A percentile compares a stretch with the other conserved stretches of the same genome.
These are phyloP conservation scores for Agonopterix alstromeriana DNA, from an alignment of 2,888 invertebrate genomes.

Conservation along the genomic window DNA sequence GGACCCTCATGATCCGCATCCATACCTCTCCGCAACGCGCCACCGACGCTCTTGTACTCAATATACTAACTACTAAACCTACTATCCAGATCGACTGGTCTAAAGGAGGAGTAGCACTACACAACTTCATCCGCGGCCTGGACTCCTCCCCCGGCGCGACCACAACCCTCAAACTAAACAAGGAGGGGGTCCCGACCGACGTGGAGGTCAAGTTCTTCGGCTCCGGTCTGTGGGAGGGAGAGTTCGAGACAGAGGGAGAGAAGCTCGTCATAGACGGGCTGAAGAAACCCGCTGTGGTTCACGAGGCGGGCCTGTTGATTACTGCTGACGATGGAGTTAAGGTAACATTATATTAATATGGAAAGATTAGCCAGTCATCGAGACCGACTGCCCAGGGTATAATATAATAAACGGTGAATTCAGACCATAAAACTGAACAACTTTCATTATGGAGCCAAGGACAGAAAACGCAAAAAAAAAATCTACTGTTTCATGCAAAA, in stretches of 20 bases:
- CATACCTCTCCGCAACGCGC: too few relatives aligned
- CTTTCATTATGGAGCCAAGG: not conserved
- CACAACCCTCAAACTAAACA: conserved; percentile 64
- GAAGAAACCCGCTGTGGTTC: conserved; percentile 80
- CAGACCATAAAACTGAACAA: too few relatives aligned
- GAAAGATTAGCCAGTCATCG: too few relatives aligned
- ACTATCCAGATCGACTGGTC: conserved; percentile 80
- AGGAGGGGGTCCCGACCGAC: conserved; percentile 39
- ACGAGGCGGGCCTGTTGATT: conserved; percentile 87
- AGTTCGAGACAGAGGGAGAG: conserved; percentile 73
- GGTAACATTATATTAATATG: conserved; percentile 55
- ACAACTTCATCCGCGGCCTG: conserved; percentile 95
- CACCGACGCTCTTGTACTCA: too few relatives aligned
- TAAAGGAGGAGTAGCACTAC: conserved; percentile 83
- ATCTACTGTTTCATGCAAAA: too few relatives aligned
- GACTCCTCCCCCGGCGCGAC: conserved; percentile 97
- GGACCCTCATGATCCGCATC: too few relatives aligned
- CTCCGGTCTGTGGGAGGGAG: conserved; percentile 82
- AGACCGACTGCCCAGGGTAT: too few relatives aligned
- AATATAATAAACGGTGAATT: too few relatives aligned
- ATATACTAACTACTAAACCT: too few relatives aligned
- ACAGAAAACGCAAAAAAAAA: too few relatives aligned
- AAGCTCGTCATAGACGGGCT: conserved; percentile 79
- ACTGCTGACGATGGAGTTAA: conserved; percentile 87
- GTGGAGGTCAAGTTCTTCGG: conserved; percentile 82